Conservation (phyloP, 2,113 vertebrate genomes). For the Pollimyrus isidori region DNA sequence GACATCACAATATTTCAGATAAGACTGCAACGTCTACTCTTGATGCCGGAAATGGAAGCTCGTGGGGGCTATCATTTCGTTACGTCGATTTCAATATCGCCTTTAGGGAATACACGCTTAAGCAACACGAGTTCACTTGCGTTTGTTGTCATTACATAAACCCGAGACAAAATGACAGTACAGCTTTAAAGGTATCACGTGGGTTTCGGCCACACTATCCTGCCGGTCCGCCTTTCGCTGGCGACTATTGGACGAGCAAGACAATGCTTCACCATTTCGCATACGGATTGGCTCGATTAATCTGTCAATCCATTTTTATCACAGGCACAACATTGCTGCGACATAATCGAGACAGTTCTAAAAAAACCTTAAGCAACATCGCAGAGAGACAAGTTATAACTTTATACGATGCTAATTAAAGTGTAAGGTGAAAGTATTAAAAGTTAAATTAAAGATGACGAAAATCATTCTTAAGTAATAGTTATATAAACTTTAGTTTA, state of each 20-base stretch:
- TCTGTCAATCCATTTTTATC: slow-evolving; percentile 56
- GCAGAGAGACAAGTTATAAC: neutral
- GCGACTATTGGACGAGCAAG: slow-evolving; percentile 48
- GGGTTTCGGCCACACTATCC: slow-evolving; percentile 17
- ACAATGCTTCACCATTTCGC: slow-evolving; percentile 30
- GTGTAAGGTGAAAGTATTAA: neutral
- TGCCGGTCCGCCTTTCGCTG: slow-evolving; percentile 40
- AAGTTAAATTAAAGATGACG: neutral
- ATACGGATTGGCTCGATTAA: slow-evolving; percentile 46
- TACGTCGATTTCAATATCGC: neutral
- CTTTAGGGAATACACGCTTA: neutral
- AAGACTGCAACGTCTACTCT: neutral
- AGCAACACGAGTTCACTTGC: slow-evolving; percentile 39
- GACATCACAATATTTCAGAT: neutral
- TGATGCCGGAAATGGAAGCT: neutral
- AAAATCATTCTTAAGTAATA: neutral
- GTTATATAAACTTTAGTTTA: neutral
- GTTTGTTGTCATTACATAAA: slow-evolving; percentile 3
- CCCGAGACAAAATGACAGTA: slow-evolving; percentile 14
- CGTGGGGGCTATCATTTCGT: neutral
- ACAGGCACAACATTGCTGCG: slow-evolving; percentile 58
- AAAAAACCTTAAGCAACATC: slow-evolving; percentile 15
- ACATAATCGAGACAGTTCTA: slow-evolving; percentile 48
- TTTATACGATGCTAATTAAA: neutral
- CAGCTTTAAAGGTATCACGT: slow-evolving; percentile 50